Base-by-base conservation (phyloP, 2,113 vertebrate species). In the Nyctibius bracteatus region DNA sequence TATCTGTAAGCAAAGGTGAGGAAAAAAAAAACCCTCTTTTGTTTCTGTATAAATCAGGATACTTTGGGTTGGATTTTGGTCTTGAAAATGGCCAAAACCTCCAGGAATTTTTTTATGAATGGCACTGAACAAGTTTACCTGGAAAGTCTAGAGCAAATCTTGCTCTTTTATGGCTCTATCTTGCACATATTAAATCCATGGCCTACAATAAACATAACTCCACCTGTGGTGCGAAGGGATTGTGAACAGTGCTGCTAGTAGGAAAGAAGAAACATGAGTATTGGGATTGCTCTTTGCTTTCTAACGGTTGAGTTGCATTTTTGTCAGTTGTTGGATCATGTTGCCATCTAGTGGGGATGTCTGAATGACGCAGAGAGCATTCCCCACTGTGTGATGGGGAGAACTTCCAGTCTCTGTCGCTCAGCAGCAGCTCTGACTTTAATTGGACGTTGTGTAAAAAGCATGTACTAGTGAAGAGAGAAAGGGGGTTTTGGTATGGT, bases 1-100 rank as follows among this genome's bases (percentile, higher is more conserved):
- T 99, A 86, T 99, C 99, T 61, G 99, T 99, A 96, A 99, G 99
- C 98, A 99, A 99, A 99, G 99, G 99, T 99, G 98, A 98, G 96
- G 81, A 75, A 94, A 86, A 96, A 86, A 96, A 30, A 70, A 4
- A 24, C 51, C 27, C 51, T 30, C 41, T 93, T 61, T 71, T 84
- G 43, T 78, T 91, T 93, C 70, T 94, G 4, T 80, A 10, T 70
- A 41, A 77, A 27, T 77, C 17, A 46, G 54, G 37, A 41, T 80
- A 62, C 51, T 91, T 92, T 71, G 43, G n/a, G 49, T 70, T 81
- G 74, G 58, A 61, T 35, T 93, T 86, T 95, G 67, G 55, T 81
- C 68, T 93, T 78, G 59, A 85, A 88, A 80, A 49, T 59, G 47
- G 22, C 80, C 33, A 41, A 83, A 94, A 83, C 8, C 8, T 70